phyloP scores from a whole-genome alignment of 2,797 vertebrate species.

The Galago senegalensis region DNA sequence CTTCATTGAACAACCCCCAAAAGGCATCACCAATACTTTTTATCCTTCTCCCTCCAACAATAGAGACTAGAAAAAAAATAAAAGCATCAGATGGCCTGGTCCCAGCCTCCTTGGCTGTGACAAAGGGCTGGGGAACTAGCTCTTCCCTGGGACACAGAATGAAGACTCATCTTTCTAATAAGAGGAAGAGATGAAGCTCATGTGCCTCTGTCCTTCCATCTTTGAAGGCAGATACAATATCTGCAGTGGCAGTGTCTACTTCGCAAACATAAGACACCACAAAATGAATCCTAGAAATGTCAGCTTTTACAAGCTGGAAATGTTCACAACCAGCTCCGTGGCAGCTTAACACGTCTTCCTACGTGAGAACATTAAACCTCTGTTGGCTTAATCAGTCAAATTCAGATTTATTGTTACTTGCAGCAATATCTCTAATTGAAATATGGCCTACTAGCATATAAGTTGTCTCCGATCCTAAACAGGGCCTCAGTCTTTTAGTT shows the following conservation, averaged over 20 bases:
- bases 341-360: not conserved
- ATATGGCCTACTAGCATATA: not conserved
- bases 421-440: not conserved
- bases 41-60: not conserved
- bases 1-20: not conserved
- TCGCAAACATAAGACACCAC: not conserved
- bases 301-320: not conserved
- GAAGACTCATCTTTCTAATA: not conserved
- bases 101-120: not conserved
- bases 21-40: not conserved
- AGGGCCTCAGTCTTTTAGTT: not conserved
- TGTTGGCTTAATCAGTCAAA: not conserved
- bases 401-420: not conserved
- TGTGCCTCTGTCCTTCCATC: not conserved
- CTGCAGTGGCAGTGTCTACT: not conserved
- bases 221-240: not conserved
- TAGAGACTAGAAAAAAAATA: not conserved
- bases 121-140: not conserved
- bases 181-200: not conserved
- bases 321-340: not conserved
- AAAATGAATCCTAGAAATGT: not conserved
- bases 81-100: not conserved
- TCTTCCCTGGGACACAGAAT: not conserved
- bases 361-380: slow-evolving; percentile 15
- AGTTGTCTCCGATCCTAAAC: not conserved